phyloP scores from a whole-genome alignment of 2,888 invertebrate genomes.

The Anticlea derivata region DNA sequence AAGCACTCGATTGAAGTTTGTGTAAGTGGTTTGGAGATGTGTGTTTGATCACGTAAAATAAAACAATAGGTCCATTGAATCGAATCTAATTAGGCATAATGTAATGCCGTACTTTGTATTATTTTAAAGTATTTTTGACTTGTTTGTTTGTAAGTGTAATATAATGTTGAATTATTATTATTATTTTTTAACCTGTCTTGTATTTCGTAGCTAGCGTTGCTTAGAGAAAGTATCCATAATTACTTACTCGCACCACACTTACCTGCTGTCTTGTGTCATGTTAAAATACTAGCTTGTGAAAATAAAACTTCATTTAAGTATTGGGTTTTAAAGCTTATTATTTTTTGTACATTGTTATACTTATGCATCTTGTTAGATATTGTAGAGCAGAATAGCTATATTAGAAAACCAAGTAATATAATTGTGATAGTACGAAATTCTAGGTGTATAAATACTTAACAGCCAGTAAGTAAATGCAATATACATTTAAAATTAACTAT shows the following conservation, averaged over 20 bases:
- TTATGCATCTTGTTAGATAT: slow-evolving; percentile 62
- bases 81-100: not conserved
- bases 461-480: slow-evolving; percentile 79
- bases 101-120: too few relatives aligned
- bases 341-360: slow-evolving; percentile 78
- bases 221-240: too few relatives aligned
- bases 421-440: slow-evolving; percentile 57
- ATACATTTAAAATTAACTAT: slow-evolving; percentile 72
- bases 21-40: slow-evolving; percentile 18
- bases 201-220: too few relatives aligned
- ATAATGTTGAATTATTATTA: too few relatives aligned
- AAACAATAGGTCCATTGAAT: slow-evolving; percentile 17
- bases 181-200: too few relatives aligned
- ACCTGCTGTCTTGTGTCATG: not conserved
- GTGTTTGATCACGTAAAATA: slow-evolving; percentile 31
- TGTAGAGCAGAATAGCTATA: slow-evolving; percentile 48
- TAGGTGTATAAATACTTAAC: slow-evolving; percentile 72
- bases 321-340: slow-evolving; percentile 75
- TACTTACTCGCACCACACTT: too few relatives aligned
- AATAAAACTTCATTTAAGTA: slow-evolving; percentile 53
- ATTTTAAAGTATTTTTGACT: too few relatives aligned
- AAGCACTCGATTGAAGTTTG: slow-evolving; percentile 15
- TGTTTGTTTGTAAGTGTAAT: too few relatives aligned
- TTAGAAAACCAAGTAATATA: slow-evolving; percentile 53
- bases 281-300: not conserved